Conservation (phyloP, 1,140 invertebrate genomes). For the Drosophila sp. region DNA sequence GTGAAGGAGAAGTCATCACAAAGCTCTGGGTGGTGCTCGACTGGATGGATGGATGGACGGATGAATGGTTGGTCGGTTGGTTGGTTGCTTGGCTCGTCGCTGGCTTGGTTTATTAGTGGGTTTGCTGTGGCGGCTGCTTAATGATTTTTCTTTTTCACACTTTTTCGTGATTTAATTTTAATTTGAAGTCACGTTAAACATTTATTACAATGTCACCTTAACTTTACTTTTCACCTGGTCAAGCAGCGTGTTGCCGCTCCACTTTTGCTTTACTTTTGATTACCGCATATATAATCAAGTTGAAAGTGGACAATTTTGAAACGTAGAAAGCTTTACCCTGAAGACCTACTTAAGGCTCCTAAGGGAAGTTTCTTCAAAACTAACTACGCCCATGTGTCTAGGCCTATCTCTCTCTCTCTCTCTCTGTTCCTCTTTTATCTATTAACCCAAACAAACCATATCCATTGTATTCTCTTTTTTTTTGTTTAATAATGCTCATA, state of each 20-base stretch:
- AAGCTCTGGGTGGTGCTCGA: slow-evolving; percentile 19
- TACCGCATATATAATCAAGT: slow-evolving; percentile 28
- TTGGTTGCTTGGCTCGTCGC: background rate
- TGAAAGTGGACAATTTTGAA: slow-evolving; percentile 42
- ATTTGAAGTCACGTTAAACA: slow-evolving; percentile 69
- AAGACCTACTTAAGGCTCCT: too few species aligned
- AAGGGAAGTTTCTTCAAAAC: too few species aligned
- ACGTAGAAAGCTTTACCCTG: background rate
- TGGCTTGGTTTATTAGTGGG: slow-evolving; percentile 1
- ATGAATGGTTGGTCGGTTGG: background rate
- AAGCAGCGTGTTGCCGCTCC: slow-evolving; percentile 18
- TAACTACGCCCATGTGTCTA: background rate
- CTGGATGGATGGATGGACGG: background rate
- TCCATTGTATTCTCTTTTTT: slow-evolving; percentile 45
- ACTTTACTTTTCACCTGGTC: slow-evolving; percentile 48
- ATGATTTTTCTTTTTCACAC: slow-evolving; percentile 63
- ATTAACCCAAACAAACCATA: slow-evolving; percentile 15
- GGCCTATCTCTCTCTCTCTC: background rate
- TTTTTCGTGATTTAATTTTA: slow-evolving; percentile 53
- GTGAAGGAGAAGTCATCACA: slow-evolving; percentile 10
- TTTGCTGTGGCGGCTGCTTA: background rate
- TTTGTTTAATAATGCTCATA: slow-evolving; percentile 21
- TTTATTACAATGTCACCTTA: slow-evolving; percentile 60
- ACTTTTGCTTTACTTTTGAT: slow-evolving; percentile 40
- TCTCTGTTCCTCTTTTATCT: background rate